phyloP scores from a whole-genome alignment of 2,797 vertebrate genomes.

The Carapus acus region DNA sequence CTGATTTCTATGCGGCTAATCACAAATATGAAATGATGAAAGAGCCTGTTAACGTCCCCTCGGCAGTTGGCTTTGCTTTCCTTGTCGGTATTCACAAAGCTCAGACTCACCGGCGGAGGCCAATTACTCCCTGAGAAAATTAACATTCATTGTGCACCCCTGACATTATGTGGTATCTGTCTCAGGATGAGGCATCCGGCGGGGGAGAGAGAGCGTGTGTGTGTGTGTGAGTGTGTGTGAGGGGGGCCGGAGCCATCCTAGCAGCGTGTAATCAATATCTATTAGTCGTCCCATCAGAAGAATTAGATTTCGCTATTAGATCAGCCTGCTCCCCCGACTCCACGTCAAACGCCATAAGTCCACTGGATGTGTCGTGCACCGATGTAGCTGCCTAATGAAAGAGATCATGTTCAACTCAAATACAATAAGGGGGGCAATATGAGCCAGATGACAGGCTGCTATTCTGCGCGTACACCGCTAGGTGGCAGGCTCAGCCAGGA shows the following conservation, averaged over 20 bases:
- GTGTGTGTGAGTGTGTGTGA: too few species aligned
- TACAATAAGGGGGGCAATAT: slow-evolving; percentile 49
- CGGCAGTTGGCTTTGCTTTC: neutral
- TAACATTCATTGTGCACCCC: slow-evolving; percentile 60
- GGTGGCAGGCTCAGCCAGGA: slow-evolving; percentile 48
- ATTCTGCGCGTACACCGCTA: slow-evolving; percentile 35
- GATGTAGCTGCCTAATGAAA: slow-evolving; percentile 57
- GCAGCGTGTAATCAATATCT: slow-evolving; percentile 67
- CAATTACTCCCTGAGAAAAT: slow-evolving; percentile 59
- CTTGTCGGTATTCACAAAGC: slow-evolving; percentile 56
- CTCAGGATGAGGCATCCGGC: slow-evolving; percentile 55
- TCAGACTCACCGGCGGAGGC: slow-evolving; percentile 36
- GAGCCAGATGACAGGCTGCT: slow-evolving; percentile 19
- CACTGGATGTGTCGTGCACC: slow-evolving; percentile 55
- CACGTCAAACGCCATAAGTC: slow-evolving; percentile 64
- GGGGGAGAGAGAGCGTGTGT: too few species aligned
- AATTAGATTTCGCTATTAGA: slow-evolving; percentile 70
- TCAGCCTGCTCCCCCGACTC: slow-evolving; percentile 60
- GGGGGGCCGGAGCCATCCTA: slow-evolving; percentile 43
- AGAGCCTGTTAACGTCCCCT: slow-evolving; percentile 15
- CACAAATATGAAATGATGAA: slow-evolving; percentile 20
- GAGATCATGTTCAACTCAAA: slow-evolving; percentile 62
- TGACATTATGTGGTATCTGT: slow-evolving; percentile 63
- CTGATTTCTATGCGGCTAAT: neutral
- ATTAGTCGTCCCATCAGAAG: slow-evolving; percentile 68